These are phyloP conservation scores for Pristionchus arcanus DNA, from an alignment of 2,888 invertebrate genomes.

Conservation along the genomic window DNA sequence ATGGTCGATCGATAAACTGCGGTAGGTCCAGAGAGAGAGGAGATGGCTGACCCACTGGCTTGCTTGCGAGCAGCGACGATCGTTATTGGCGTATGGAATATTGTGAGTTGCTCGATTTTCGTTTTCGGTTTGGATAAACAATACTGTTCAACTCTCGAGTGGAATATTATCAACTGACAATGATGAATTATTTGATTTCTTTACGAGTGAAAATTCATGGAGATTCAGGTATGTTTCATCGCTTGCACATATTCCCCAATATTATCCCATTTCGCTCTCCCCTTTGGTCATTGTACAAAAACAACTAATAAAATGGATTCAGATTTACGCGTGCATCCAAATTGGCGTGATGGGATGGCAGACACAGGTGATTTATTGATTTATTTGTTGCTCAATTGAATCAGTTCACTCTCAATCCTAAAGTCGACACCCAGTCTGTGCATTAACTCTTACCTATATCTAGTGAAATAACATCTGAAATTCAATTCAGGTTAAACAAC, in stretches of 20 bases:
- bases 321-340: conserved; percentile 76
- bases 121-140: not conserved
- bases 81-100: conserved; percentile 74
- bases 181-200: too few relatives aligned
- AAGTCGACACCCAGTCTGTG: too few relatives aligned
- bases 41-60: conserved; percentile 74
- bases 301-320: conserved; percentile 50
- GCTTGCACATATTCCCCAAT: not conserved
- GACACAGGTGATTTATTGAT: conserved; percentile 57
- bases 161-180: too few relatives aligned
- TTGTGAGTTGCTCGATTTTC: conserved; percentile 63
- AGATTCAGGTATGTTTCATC: not conserved
- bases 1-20: not conserved
- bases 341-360: conserved; percentile 78
- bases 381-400: not conserved
- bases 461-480: too few relatives aligned
- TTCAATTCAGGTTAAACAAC: too few relatives aligned
- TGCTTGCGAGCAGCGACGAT: conserved; percentile 73
- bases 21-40: not conserved
- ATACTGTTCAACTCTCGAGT: too few relatives aligned
- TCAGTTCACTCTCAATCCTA: not conserved
- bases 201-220: not conserved
- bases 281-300: not conserved
- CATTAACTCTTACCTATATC: too few relatives aligned
- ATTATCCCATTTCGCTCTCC: not conserved